A percentile compares a stretch with the other conserved stretches of the same genome.
Conservation (phyloP, 2,888 invertebrate species). For the Adelognathus sp. region DNA sequence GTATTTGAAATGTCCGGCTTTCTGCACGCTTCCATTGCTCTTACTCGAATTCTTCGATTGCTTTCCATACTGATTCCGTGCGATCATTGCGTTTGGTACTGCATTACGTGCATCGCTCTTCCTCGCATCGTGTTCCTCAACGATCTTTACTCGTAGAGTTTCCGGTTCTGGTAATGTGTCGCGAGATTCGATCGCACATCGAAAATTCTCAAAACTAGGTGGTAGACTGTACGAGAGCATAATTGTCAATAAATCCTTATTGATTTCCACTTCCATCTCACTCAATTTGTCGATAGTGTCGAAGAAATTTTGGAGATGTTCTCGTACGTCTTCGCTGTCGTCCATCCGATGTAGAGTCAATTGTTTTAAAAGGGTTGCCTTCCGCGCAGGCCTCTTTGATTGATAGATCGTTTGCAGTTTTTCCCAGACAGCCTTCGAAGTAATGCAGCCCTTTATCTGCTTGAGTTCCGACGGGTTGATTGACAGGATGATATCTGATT, state of each 20-base stretch:
- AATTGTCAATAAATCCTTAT: conserved; percentile 37
- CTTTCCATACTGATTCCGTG: not conserved
- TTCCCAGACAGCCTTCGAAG: conserved; percentile 74
- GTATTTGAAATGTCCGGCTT: not conserved
- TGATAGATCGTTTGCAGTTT: conserved; percentile 74
- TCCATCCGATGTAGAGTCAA: conserved; percentile 73
- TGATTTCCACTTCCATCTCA: conserved; percentile 66
- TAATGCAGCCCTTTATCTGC: conserved; percentile 63
- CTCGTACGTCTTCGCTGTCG: conserved; percentile 70
- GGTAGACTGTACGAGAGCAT: conserved; percentile 55
- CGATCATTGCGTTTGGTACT: conserved; percentile 22
- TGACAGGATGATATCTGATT: conserved; percentile 58
- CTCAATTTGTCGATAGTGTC: conserved; percentile 73
- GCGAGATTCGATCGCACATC: conserved; percentile 59
- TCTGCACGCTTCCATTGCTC: not conserved
- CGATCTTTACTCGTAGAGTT: not conserved
- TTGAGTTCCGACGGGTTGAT: conserved; percentile 63
- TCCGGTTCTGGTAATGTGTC: conserved; percentile 46
- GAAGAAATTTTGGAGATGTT: conserved; percentile 74
- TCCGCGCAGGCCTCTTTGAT: conserved; percentile 77
- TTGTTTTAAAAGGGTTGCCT: conserved; percentile 77
- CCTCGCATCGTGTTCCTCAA: conserved; percentile 5
- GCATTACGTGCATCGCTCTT: conserved; percentile 4
- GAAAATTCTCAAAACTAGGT: conserved; percentile 50
- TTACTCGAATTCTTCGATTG: not conserved